Evolutionary conservation across 2,888 invertebrate species (phyloP), one percentile per base, ranked within the genome.

Genomic region (Dastarcus helophoroides): DNA sequence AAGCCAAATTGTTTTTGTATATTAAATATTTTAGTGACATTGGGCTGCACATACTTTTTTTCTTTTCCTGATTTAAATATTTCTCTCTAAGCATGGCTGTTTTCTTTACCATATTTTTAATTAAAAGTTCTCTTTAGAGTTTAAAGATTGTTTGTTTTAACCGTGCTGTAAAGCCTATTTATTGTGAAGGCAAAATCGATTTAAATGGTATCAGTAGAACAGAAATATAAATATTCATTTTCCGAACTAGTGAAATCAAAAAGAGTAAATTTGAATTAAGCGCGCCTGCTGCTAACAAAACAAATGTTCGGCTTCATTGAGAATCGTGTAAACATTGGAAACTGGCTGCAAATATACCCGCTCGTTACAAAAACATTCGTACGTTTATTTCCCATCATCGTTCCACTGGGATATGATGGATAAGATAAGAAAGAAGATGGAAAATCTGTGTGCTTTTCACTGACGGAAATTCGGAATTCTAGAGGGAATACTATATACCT

Each of bases 381-480:
- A 17, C 19, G 19, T 17, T 17, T n/a, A 17, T 17, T 17, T 17
- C n/a, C 6, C 19, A 17, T 17, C 19, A 17, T 17, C 19, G 19
- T 17, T 17, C 19, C 19, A 17, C 19, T 17, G 19, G 19, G 19
- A 17, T 17, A 17, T 17, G 19, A 17, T 17, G n/a, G 19, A 17
- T 17, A 17, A 17, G 19, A 17, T 17, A n/a, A 17, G 19, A n/a
- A 17, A 17, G 19, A n/a, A 17, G 19, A 17, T 17, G 19, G 19
- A 17, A 17, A 17, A 17, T 17, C 19, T 7, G 19, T 7, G 19
- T n/a, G 19, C n/a, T 17, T 17, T 17, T 17, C 19, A 17, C n/a
- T 17, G 19, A 6, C 19, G 19, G 19, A 17, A 17, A n/a, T 17
- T n/a, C n/a, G 19, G 19, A 7, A 17, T 7, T 17, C 19, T 17